Conservation (phyloP, 1,140 invertebrate species). For the Chrysomallon squamiferum region DNA sequence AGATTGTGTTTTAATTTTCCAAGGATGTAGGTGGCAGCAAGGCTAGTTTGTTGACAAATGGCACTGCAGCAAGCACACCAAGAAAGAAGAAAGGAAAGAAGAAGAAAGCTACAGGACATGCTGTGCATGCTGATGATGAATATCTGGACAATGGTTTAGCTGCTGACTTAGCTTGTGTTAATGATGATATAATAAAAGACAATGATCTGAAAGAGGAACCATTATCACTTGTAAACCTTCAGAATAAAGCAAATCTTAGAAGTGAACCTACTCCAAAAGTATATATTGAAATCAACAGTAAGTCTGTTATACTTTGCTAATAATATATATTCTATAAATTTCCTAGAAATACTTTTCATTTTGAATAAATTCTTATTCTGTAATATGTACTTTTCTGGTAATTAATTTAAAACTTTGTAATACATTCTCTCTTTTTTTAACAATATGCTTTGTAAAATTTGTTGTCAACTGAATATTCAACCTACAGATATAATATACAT, state of each 20-base stretch:
- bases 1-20: constrained; percentile 4
- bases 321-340: no score
- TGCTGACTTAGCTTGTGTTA: constrained; percentile 46
- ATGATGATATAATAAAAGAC: constrained; percentile 48
- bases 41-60: constrained; percentile 46
- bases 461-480: no score
- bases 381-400: no score
- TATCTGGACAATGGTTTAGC: constrained; percentile 37
- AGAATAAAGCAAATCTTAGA: constrained; percentile 30
- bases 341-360: no score
- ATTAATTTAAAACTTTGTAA: no score
- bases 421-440: no score
- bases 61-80: constrained; percentile 35
- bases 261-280: constrained; percentile 54
- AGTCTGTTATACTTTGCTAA: no score
- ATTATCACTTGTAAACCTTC: constrained; percentile 22
- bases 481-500: no score
- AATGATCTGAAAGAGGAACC: constrained; percentile 31
- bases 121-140: constrained; percentile 29
- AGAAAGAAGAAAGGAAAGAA: constrained; percentile 47
- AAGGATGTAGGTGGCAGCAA: constrained; percentile 52
- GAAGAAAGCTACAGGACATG: constrained; percentile 21
- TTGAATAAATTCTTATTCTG: no score
- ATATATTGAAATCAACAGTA: constrained; percentile 54
- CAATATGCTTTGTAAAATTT: no score